Base-by-base conservation (phyloP, 1,140 invertebrate species). In the Araneus ventricosus region DNA sequence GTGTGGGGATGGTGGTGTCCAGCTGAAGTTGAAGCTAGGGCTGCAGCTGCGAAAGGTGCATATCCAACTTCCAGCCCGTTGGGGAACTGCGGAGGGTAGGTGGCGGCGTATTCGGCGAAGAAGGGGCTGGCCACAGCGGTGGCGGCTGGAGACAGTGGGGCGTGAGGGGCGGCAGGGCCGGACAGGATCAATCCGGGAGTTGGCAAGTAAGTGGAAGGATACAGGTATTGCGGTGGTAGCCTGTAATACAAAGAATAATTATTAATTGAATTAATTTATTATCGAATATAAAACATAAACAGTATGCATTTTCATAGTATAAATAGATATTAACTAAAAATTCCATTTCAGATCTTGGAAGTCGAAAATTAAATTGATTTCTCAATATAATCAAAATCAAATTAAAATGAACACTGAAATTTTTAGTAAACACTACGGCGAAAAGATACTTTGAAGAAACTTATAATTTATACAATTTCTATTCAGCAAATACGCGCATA, bases 191-290 rank as follows among this genome's bases (percentile, higher is more conserved):
- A 95, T 90, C 96, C 96, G 4, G 94, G 93, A 22, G 94, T 45
- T 8, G 93, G 87, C 67, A 94, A 59, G 70, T 88, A 94, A 20
- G 95, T 95, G 96, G 95, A 95, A 92, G 97, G 97, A 95, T 97
- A 97, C 95, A 97, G 96, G 95, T 97, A 97, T 22, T 97, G 97
- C 45, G 97, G 97, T 93, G 97, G 97, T 94, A 97, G 97, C 96
- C 79, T 82, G 39, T 22, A 93, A 96, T 96, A 95, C 94, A 88
- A 93, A 94, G 94, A 84, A 87, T 70, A 82, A 94, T 45, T 52
- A 61, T 61, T 61, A 61, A 61, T 7, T 24, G 5, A 17, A 61
- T 8, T 17, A 61, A 61, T 61, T 61, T 61, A 61, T n/a, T 61
- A 61, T 5, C 6, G 24, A 61, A n/a, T 22, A 61, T 24, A 61